Conservation (phyloP, 1,140 invertebrate species). For the Ptiloglossa arizonensis region DNA sequence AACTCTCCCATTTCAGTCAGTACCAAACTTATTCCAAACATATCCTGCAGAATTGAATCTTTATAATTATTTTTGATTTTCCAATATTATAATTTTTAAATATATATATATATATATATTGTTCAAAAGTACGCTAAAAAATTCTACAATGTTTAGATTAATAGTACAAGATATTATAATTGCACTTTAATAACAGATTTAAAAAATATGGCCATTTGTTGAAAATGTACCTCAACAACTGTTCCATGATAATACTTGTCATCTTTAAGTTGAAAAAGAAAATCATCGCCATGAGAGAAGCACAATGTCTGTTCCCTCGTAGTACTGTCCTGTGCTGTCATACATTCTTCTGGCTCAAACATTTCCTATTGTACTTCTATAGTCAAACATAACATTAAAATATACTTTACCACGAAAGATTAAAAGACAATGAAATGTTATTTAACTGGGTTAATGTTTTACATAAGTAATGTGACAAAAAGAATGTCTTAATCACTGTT, state of each 20-base stretch:
- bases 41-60: too few species aligned
- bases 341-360: conserved; percentile 80
- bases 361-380: conserved; percentile 73
- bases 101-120: conserved; percentile 58
- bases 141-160: conserved; percentile 66
- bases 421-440: neutral
- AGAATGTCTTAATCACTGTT: neutral
- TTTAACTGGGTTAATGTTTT: neutral
- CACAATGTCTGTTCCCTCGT: conserved; percentile 81
- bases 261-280: conserved; percentile 91
- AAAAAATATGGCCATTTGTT: neutral
- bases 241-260: conserved; percentile 92
- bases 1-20: conserved; percentile 90
- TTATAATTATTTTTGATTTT: neutral
- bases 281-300: conserved; percentile 87
- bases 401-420: neutral
- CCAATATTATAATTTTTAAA: neutral
- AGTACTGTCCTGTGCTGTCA: conserved; percentile 82
- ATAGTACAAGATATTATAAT: too few species aligned
- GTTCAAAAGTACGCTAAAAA: conserved; percentile 42
- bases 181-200: conserved; percentile 23
- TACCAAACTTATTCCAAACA: neutral
- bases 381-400: conserved; percentile 8
- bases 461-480: neutral
- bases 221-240: conserved; percentile 83